Conservation (phyloP, 2,113 vertebrate genomes). For the Scomber scombrus region DNA sequence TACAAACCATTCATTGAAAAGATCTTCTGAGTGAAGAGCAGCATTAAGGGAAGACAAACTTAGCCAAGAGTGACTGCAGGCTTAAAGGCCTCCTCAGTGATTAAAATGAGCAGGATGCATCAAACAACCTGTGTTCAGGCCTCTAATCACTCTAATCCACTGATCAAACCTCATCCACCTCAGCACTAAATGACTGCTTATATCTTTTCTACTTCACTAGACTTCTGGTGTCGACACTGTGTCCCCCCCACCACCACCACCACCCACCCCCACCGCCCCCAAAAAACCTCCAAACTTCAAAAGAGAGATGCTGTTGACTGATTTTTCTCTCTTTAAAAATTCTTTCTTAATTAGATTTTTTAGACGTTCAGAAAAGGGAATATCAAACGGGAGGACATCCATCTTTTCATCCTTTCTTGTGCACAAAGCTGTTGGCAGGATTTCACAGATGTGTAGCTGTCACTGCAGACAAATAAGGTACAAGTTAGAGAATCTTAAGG, state of each 20-base stretch:
- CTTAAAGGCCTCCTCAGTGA: conserved; percentile 1
- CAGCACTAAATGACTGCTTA: conserved; percentile 31
- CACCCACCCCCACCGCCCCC: too few relatives aligned
- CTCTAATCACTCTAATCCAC: conserved; percentile 42
- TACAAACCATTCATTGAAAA: not conserved
- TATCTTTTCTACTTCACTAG: conserved; percentile 11
- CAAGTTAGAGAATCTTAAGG: conserved; percentile 3
- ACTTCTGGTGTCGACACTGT: not conserved
- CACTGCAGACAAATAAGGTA: conserved; percentile 28
- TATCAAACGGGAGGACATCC: conserved; percentile 7
- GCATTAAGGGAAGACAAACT: not conserved
- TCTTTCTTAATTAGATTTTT: conserved; percentile 1
- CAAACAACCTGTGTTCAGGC: conserved; percentile 12
- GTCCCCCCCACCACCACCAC: not conserved
- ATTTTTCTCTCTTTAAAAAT: not conserved
- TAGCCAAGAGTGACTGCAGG: not conserved
- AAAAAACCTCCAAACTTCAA: conserved; percentile 24
- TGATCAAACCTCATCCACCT: conserved; percentile 39
- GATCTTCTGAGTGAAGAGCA: not conserved
- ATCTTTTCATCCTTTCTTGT: not conserved
- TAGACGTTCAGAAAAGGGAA: not conserved
- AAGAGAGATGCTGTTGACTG: not conserved
- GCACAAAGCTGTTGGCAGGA: conserved; percentile 2
- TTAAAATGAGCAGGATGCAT: conserved; percentile 20
- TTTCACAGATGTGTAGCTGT: conserved; percentile 7